Evolutionary conservation across 2,888 invertebrate species (phyloP).

Genomic region (Colostygia pectinataria): DNA sequence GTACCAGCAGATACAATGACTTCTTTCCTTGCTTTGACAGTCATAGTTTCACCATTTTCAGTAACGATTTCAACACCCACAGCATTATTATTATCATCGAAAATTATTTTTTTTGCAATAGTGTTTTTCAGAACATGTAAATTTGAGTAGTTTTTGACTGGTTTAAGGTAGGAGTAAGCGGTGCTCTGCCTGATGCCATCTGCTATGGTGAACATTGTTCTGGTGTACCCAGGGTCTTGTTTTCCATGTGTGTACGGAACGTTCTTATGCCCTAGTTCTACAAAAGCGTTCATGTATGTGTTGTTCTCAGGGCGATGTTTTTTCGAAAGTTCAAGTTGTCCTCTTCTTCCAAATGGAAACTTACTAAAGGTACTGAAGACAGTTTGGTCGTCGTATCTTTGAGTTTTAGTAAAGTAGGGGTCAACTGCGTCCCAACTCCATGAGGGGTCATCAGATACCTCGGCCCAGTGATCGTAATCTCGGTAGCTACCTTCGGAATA

Average conservation of each 20-base stretch:
- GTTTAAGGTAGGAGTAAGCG: conserved; percentile 42
- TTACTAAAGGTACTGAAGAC: conserved; percentile 31
- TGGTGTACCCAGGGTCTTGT: conserved; percentile 50
- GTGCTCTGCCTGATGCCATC: conserved; percentile 41
- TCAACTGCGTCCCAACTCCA: conserved; percentile 49
- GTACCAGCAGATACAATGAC: conserved; percentile 51
- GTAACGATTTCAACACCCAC: conserved; percentile 40
- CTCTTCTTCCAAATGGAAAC: conserved; percentile 39
- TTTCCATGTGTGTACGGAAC: conserved; percentile 45
- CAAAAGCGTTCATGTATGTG: conserved; percentile 49
- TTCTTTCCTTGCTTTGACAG: conserved; percentile 39
- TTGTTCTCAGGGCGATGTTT: conserved; percentile 24
- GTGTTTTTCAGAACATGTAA: conserved; percentile 45
- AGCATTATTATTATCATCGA: conserved; percentile 47
- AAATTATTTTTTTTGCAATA: conserved; percentile 43
- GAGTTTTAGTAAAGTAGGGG: conserved; percentile 49
- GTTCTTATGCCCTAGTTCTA: conserved; percentile 60
- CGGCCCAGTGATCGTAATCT: conserved; percentile 48
- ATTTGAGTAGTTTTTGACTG: conserved; percentile 39
- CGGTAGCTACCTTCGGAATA: conserved; percentile 36
- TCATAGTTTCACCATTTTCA: conserved; percentile 29
- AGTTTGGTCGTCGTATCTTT: conserved; percentile 37
- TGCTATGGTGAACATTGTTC: conserved; percentile 30
- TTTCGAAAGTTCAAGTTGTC: conserved; percentile 43
- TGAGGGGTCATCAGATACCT: conserved; percentile 33